Conservation (phyloP, 2,797 vertebrate species). For the Enteromius unitaeniatus region DNA sequence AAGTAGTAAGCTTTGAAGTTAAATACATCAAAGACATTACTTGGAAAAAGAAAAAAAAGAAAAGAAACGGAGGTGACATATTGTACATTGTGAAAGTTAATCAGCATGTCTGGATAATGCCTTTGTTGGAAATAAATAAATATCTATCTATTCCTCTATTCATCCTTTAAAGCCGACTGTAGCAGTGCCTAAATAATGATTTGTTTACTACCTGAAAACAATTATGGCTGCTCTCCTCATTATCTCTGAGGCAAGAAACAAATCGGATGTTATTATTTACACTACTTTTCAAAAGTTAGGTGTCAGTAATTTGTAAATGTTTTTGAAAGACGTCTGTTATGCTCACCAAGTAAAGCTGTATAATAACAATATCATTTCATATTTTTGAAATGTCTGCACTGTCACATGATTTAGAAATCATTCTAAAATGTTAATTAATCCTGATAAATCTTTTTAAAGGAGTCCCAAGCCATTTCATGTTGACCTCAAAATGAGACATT, state of each 20-base stretch:
- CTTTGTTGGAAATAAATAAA: slow-evolving; percentile 24
- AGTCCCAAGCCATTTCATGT: background rate
- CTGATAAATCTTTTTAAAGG: background rate
- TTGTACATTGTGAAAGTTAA: background rate
- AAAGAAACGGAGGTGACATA: background rate
- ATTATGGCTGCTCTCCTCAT: background rate
- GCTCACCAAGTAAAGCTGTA: background rate
- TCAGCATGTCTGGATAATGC: slow-evolving; percentile 5
- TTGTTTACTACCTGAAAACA: slow-evolving; percentile 21
- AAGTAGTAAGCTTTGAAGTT: background rate
- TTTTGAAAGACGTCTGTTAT: background rate
- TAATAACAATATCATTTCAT: background rate
- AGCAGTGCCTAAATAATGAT: background rate
- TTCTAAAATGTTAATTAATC: background rate
- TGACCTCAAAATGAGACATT: no score
- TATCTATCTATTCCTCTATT: background rate
- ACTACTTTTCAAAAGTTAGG: background rate
- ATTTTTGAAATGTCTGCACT: background rate
- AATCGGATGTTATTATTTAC: background rate
- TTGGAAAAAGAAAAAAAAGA: no score
- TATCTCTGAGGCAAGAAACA: background rate
- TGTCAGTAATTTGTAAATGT: background rate
- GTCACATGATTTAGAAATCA: background rate
- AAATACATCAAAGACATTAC: slow-evolving; percentile 1
- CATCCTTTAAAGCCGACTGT: background rate